phyloP scores from a whole-genome alignment of 2,888 invertebrate species.

The Eupithecia vulgata region DNA sequence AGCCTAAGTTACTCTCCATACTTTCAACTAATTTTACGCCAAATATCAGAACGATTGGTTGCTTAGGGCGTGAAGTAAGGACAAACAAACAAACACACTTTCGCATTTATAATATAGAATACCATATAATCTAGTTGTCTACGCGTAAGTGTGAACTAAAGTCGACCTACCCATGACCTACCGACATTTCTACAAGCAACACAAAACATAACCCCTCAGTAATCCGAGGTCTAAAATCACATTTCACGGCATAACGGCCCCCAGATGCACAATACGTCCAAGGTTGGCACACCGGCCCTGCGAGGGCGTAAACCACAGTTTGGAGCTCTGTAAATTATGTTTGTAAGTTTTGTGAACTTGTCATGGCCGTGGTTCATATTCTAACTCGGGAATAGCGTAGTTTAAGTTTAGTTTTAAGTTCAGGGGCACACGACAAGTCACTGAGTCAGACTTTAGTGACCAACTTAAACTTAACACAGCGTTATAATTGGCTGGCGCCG shows the following conservation, averaged over 20 bases:
- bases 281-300: conserved; percentile 20
- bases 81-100: no score
- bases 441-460: not conserved
- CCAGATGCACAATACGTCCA: conserved; percentile 27
- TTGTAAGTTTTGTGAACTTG: conserved; percentile 8
- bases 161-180: not conserved
- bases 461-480: not conserved
- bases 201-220: conserved; percentile 28
- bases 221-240: conserved; percentile 35
- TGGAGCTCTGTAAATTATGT: conserved; percentile 6
- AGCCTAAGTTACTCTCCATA: no score
- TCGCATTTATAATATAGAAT: no score
- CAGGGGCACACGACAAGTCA: not conserved
- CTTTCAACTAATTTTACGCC: no score
- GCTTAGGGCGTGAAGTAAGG: no score
- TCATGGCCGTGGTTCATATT: conserved; percentile 5
- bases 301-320: conserved; percentile 19
- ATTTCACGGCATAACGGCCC: conserved; percentile 26
- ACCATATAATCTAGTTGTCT: no score
- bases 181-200: not conserved
- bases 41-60: no score
- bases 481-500: not conserved
- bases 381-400: conserved; percentile 1
- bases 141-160: no score
- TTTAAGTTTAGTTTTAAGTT: conserved; percentile 1